phyloP scores from a whole-genome alignment of 2,888 invertebrate species.

The Stenodema calcarata region DNA sequence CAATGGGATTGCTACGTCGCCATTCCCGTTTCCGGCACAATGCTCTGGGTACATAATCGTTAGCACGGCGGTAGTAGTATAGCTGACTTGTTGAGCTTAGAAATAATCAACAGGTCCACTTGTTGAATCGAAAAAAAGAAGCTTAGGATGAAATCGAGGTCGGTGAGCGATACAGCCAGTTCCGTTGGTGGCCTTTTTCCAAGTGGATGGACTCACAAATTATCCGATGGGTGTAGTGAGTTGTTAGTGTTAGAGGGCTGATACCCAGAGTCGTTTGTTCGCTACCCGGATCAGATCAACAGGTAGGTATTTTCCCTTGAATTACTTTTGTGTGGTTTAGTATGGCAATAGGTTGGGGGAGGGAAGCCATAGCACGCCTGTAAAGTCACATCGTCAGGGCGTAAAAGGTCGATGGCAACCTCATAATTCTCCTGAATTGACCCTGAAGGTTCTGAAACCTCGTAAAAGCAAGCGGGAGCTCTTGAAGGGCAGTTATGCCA shows the following conservation, averaged over 20 bases:
- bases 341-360: not conserved
- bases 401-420: not conserved
- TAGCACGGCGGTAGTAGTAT: no score
- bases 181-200: not conserved
- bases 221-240: not conserved
- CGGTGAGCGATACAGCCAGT: not conserved
- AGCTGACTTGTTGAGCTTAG: conserved; percentile 3
- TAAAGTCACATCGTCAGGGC: not conserved
- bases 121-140: conserved; percentile 7
- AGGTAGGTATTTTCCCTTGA: not conserved
- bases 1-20: no score
- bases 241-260: not conserved
- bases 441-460: not conserved
- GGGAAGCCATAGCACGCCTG: not conserved
- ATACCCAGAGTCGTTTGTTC: not conserved
- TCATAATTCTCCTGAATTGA: conserved; percentile 1
- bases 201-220: not conserved
- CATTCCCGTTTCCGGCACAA: no score
- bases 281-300: not conserved
- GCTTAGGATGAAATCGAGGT: not conserved
- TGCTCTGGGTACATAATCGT: no score
- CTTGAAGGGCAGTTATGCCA: not conserved
- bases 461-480: not conserved
- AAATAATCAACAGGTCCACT: conserved; percentile 23
- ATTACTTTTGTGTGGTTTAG: not conserved